Evolutionary conservation across 1,140 invertebrate genomes (phyloP).

Genomic region (Acyrthosiphon pisum): DNA sequence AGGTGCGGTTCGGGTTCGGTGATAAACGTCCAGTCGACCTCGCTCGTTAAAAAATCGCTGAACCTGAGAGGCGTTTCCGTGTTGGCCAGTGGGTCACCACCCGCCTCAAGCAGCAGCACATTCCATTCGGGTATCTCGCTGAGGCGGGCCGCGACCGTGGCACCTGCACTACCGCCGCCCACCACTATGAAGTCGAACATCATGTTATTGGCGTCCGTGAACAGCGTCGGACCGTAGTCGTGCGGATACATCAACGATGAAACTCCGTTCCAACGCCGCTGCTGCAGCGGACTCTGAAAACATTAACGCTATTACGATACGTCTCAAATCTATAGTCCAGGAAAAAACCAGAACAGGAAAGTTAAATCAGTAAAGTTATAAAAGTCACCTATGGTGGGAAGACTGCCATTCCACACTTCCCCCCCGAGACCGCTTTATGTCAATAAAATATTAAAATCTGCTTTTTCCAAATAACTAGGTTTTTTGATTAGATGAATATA

Average conservation of each 20-base stretch:
- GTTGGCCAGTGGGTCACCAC: conserved; percentile 69
- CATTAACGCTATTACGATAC: not conserved
- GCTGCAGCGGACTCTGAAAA: not conserved
- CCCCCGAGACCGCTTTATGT: too few relatives aligned
- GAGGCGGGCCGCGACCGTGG: conserved; percentile 68
- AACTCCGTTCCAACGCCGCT: not conserved
- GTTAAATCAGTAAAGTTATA: too few relatives aligned
- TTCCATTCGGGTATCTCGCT: conserved; percentile 64
- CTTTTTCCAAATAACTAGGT: too few relatives aligned
- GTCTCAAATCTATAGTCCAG: not conserved
- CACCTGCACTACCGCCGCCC: conserved; percentile 68
- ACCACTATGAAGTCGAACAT: conserved; percentile 61
- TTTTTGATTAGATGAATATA: too few relatives aligned
- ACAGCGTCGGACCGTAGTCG: conserved; percentile 43
- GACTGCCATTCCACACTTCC: too few relatives aligned
- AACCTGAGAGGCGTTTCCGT: conserved; percentile 56
- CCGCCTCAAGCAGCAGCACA: conserved; percentile 69
- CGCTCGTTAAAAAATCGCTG: not conserved
- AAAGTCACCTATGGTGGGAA: too few relatives aligned
- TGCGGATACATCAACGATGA: conserved; percentile 10
- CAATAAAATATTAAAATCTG: too few relatives aligned
- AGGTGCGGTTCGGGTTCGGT: conserved; percentile 32
- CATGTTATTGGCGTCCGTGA: not conserved
- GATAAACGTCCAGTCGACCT: conserved; percentile 55
- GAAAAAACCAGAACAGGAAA: not conserved